These are phyloP conservation scores for Phrynocephalus vlangalii DNA, from an alignment of 2,797 vertebrate species.

Conservation along the genomic window DNA sequence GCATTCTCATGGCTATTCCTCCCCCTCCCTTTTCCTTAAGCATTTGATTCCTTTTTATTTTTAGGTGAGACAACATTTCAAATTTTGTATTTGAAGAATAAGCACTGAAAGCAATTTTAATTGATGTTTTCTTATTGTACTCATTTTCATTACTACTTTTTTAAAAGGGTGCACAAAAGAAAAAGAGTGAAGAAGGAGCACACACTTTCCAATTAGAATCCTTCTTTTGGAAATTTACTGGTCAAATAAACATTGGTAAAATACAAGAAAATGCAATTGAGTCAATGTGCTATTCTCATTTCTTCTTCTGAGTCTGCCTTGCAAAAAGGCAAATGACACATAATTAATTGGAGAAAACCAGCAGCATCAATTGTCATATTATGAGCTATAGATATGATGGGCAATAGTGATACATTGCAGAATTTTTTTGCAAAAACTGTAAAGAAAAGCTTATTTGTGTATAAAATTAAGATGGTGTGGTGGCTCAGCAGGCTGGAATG, in stretches of 20 bases:
- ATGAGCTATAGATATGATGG: constrained; percentile 14
- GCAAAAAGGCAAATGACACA: background rate
- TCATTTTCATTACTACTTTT: constrained; percentile 43
- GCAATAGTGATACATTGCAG: background rate
- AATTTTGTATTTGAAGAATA: constrained; percentile 42
- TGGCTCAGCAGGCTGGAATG: background rate
- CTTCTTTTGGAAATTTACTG: constrained; percentile 43
- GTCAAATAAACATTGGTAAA: constrained; percentile 42
- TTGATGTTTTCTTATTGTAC: constrained; percentile 46
- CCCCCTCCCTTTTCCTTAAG: constrained; percentile 14
- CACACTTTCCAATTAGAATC: constrained; percentile 38
- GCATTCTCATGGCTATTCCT: background rate
- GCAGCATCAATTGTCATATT: background rate
- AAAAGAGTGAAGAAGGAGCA: constrained; percentile 2
- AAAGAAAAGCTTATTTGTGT: background rate
- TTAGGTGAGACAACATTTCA: constrained; percentile 33
- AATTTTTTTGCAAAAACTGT: background rate
- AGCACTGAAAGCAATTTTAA: constrained; percentile 59
- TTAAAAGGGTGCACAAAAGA: background rate
- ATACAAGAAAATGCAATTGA: constrained; percentile 18
- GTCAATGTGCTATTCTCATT: constrained; percentile 27
- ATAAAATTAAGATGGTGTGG: background rate
- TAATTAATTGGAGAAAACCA: constrained; percentile 7
- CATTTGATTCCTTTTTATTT: constrained; percentile 14
- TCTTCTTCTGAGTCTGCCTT: constrained; percentile 1